Evolutionary conservation across 2,113 vertebrate genomes (phyloP).

Genomic region (Elgaria multicarinata): DNA sequence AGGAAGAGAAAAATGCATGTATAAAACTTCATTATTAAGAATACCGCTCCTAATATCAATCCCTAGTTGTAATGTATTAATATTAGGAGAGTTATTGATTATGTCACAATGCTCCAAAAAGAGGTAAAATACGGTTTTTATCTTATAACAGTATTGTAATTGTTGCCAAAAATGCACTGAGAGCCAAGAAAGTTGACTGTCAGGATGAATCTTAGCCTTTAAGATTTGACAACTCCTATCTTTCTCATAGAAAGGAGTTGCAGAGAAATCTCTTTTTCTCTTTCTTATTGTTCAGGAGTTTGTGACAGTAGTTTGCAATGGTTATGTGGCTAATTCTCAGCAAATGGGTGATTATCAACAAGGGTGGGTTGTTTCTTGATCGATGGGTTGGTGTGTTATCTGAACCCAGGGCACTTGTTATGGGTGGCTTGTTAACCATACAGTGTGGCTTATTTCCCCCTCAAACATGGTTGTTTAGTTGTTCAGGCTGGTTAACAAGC

Average conservation of each 20-base stretch:
- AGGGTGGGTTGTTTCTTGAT: no score
- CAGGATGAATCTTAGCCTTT: background rate
- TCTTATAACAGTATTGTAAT: conserved; percentile 4
- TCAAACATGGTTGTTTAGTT: no score
- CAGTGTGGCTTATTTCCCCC: no score
- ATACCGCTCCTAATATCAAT: background rate
- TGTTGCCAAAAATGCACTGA: background rate
- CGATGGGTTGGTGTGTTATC: no score
- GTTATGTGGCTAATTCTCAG: no score
- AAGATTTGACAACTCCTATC: background rate
- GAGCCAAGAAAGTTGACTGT: background rate
- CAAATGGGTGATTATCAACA: no score
- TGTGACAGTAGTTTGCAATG: no score
- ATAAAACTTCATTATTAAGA: conserved; percentile 1
- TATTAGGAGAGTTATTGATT: background rate
- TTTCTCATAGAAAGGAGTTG: background rate
- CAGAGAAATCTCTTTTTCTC: no score
- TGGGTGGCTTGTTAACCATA: no score
- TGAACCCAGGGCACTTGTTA: no score
- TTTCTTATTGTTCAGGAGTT: no score
- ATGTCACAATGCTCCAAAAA: conserved; percentile 13
- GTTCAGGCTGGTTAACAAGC: no score
- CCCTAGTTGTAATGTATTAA: conserved; percentile 8
- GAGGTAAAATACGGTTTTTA: conserved; percentile 15
- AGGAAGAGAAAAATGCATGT: background rate